These are phyloP conservation scores for Torymus auratus DNA, from an alignment of 2,888 invertebrate genomes.

Conservation along the genomic window DNA sequence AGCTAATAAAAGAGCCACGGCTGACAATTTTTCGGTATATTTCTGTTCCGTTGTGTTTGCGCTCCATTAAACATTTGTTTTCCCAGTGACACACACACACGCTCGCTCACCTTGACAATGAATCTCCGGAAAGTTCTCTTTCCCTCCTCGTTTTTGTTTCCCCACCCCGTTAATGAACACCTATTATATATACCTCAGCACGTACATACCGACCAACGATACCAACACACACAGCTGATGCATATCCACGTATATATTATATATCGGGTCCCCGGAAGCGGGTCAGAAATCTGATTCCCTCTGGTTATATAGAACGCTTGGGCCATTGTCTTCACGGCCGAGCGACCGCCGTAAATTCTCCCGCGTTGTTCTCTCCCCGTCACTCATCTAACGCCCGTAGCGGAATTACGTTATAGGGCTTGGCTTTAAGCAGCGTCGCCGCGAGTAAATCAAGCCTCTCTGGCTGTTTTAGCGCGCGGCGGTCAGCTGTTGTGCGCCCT, in stretches of 20 bases:
- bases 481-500: slow-evolving; percentile 18
- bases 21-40: too few species aligned
- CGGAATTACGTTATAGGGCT: slow-evolving; percentile 23
- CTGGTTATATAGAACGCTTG: slow-evolving; percentile 62
- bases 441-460: slow-evolving; percentile 38
- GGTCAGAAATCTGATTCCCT: slow-evolving; percentile 52
- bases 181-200: too few species aligned
- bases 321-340: slow-evolving; percentile 64
- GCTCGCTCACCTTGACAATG: too few species aligned
- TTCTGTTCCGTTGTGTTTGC: too few species aligned
- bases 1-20: too few species aligned
- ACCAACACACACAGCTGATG: slow-evolving; percentile 28
- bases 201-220: too few species aligned
- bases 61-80: too few species aligned
- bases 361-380: slow-evolving; percentile 38
- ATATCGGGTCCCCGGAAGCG: slow-evolving; percentile 2
- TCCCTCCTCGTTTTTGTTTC: too few species aligned
- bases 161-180: too few species aligned
- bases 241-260: slow-evolving; percentile 19
- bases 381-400: slow-evolving; percentile 50
- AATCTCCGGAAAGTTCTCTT: too few species aligned
- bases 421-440: slow-evolving; percentile 11
- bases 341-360: slow-evolving; percentile 64
- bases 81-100: too few species aligned
- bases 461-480: not conserved